Base-by-base conservation (phyloP, 2,888 invertebrate species). In the Drosophila suboccidentalis region DNA sequence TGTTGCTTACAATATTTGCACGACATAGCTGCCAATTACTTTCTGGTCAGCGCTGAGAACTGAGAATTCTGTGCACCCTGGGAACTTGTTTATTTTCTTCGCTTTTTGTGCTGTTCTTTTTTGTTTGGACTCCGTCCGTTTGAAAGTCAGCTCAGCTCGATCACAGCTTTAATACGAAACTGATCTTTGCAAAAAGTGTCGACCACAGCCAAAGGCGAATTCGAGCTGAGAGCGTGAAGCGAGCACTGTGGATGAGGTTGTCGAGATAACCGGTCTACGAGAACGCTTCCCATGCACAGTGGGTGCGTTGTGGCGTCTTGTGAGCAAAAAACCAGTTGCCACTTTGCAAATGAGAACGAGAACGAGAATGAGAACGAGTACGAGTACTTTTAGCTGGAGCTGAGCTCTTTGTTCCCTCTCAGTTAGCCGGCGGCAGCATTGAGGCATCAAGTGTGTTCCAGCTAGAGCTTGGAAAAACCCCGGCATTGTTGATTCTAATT, bases 131-230 rank as follows among this genome's bases (percentile, higher is more conserved):
- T 49, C 51, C 60, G 58, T 51, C 46, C 61, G 74, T 66, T 49
- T 69, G 61, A 19, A 58, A 51, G 29, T 41, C 38, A 69, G 80
- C 78, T 74, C 85, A 82, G 87, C 71, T 80, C 85, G 58, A 61
- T 46, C 65, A 65, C 49, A 85, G 85, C 72, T 85, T 74, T 75
- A 76, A 67, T 70, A 58, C 51, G 67, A 80, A 80, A 85, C 84
- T 85, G 84, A 85, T 54, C 71, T 50, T 50, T 60, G 78, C 78
- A 67, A 82, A 75, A 69, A 68, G 53, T 62, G 32, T 17, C 62
- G 62, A 47, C 43, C 58, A 44, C 29, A 50, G 55, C 43, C 50
- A 66, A 58, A 32, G 67, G 51, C 62, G 47, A 66, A 59, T 44
- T 19, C 22, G 53, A 41, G 44, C 38, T 29, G 49, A 17, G 50